A percentile compares a stretch with the other conserved stretches of the same genome.
Conservation (phyloP, 1,140 invertebrate species). For the Rhopalosiphum maidis region DNA sequence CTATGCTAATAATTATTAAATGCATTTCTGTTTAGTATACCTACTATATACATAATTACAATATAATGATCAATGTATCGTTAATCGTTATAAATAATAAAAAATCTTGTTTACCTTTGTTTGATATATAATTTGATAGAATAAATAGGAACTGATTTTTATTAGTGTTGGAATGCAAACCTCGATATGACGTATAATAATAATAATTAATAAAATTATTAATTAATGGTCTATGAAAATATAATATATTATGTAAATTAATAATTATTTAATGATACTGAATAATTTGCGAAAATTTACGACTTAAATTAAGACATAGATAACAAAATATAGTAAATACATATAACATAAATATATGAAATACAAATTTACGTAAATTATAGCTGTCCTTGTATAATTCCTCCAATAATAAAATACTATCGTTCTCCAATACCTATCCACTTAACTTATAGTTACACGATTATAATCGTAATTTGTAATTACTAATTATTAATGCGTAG, state of each 20-base stretch:
- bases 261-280: background rate
- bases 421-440: background rate
- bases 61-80: background rate
- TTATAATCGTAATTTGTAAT: background rate
- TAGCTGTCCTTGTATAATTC: background rate
- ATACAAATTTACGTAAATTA: background rate
- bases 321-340: background rate
- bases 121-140: background rate
- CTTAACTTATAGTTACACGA: background rate
- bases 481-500: background rate
- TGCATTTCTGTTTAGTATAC: background rate
- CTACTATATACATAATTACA: background rate
- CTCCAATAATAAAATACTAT: background rate
- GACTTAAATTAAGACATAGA: background rate
- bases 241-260: background rate
- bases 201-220: background rate
- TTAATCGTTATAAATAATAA: background rate
- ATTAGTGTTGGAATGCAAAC: background rate
- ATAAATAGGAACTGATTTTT: background rate
- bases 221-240: background rate
- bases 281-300: background rate
- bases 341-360: background rate
- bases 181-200: background rate
- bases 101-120: background rate
- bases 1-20: no score